phyloP scores from a whole-genome alignment of 2,113 vertebrate species.

The Ophthalmolycus amberensis region DNA sequence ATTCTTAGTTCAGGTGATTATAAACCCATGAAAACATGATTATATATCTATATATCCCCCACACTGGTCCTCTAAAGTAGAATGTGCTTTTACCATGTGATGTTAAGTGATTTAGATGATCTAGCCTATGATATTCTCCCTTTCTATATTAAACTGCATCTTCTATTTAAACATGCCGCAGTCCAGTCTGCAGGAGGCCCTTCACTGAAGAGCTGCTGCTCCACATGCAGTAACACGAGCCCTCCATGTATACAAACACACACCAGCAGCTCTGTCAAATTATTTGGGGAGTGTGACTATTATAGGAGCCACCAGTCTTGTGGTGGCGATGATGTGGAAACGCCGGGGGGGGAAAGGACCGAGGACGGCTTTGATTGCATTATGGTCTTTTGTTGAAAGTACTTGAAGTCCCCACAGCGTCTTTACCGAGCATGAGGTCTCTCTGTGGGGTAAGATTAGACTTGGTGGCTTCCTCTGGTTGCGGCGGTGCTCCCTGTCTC shows the following conservation, averaged over 20 bases:
- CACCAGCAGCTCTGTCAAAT: conserved; percentile 67
- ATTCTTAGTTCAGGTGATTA: background rate
- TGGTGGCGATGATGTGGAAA: conserved; percentile 59
- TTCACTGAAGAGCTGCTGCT: conserved; percentile 37
- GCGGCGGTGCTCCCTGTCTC: conserved; percentile 68
- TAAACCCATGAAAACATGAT: background rate
- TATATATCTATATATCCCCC: background rate
- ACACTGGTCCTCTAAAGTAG: background rate
- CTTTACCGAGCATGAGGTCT: conserved; percentile 70
- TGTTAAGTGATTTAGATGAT: background rate
- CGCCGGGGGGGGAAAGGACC: conserved; percentile 20
- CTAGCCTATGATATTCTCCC: background rate
- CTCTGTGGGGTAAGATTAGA: conserved; percentile 78
- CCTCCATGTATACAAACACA: conserved; percentile 66
- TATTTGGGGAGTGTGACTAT: conserved; percentile 70
- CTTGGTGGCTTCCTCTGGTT: conserved; percentile 78
- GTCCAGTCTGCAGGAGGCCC: conserved; percentile 41
- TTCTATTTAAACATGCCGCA: background rate
- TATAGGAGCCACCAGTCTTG: conserved; percentile 55
- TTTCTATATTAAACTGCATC: background rate
- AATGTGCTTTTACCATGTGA: background rate
- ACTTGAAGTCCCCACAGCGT: conserved; percentile 70
- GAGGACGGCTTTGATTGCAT: conserved; percentile 61
- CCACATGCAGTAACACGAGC: conserved; percentile 58
- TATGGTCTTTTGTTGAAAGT: conserved; percentile 53